A percentile compares a stretch with the other conserved stretches of the same genome.
Conservation (phyloP, 2,797 vertebrate species). For the Protosalanx chinensis region DNA sequence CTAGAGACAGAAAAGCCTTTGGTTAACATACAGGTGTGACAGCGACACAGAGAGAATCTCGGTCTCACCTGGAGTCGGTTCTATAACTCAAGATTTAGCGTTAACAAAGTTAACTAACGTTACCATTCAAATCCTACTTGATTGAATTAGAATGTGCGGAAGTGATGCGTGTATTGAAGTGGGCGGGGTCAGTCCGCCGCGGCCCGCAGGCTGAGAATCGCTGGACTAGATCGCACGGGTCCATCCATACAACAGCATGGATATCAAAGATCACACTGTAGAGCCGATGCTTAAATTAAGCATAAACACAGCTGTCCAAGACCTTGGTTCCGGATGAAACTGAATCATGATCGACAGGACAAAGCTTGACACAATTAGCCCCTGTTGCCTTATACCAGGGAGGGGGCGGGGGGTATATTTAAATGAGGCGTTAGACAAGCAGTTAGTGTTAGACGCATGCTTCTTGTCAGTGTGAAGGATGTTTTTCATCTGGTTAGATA, state of each 20-base stretch:
- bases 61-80: not conserved
- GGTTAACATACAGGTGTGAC: conserved; percentile 16
- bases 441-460: too few species aligned
- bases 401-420: not conserved
- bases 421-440: too few species aligned
- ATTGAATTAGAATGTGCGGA: too few species aligned
- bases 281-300: not conserved
- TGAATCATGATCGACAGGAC: not conserved
- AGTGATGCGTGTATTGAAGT: too few species aligned
- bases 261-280: not conserved
- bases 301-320: not conserved
- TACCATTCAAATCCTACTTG: too few species aligned
- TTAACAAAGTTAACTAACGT: too few species aligned
- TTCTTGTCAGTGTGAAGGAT: too few species aligned
- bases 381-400: not conserved
- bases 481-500: too few species aligned
- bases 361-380: not conserved
- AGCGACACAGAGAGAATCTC: conserved; percentile 10
- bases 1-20: conserved; percentile 13
- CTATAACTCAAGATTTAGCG: too few species aligned
- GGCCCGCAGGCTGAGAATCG: too few species aligned
- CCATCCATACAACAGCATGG: not conserved
- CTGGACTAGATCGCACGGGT: too few species aligned
- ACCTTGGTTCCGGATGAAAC: not conserved
- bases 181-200: too few species aligned